Percentiles rank a stretch among this genome's conserved stretches.
These are phyloP conservation scores for Eupithecia vulgata DNA, from an alignment of 2,888 invertebrate genomes.

Conservation along the genomic window DNA sequence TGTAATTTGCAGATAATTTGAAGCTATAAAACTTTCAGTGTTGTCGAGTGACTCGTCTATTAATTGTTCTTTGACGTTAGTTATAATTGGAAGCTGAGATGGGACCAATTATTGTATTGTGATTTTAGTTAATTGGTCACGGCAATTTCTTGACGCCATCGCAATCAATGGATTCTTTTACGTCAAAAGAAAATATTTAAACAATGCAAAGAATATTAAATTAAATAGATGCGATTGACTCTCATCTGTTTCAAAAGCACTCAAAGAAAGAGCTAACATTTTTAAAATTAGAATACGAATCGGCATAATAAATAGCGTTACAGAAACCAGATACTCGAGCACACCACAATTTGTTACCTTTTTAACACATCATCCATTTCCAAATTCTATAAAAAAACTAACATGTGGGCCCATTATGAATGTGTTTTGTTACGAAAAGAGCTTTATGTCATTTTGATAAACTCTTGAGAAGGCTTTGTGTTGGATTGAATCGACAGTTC, in stretches of 20 bases:
- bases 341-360: slow-evolving; percentile 74
- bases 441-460: slow-evolving; percentile 84
- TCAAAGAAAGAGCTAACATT: slow-evolving; percentile 54
- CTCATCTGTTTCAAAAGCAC: slow-evolving; percentile 42
- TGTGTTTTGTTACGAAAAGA: slow-evolving; percentile 70
- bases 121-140: slow-evolving; percentile 25
- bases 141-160: slow-evolving; percentile 31
- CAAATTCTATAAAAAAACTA: slow-evolving; percentile 63
- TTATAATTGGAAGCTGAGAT: slow-evolving; percentile 31
- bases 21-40: slow-evolving; percentile 59
- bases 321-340: slow-evolving; percentile 61
- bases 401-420: slow-evolving; percentile 78
- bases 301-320: slow-evolving; percentile 65
- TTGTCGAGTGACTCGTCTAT: slow-evolving; percentile 64
- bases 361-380: slow-evolving; percentile 83
- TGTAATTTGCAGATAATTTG: slow-evolving; percentile 79
- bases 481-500: slow-evolving; percentile 66
- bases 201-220: slow-evolving; percentile 13
- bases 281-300: slow-evolving; percentile 64
- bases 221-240: slow-evolving; percentile 13
- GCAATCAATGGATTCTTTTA: neutral
- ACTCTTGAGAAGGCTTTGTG: slow-evolving; percentile 77
- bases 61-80: slow-evolving; percentile 36
- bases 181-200: slow-evolving; percentile 2
- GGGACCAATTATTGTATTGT: slow-evolving; percentile 21